Evolutionary conservation across 2,797 vertebrate genomes (phyloP).

Genomic region (Pteropus rufus): DNA sequence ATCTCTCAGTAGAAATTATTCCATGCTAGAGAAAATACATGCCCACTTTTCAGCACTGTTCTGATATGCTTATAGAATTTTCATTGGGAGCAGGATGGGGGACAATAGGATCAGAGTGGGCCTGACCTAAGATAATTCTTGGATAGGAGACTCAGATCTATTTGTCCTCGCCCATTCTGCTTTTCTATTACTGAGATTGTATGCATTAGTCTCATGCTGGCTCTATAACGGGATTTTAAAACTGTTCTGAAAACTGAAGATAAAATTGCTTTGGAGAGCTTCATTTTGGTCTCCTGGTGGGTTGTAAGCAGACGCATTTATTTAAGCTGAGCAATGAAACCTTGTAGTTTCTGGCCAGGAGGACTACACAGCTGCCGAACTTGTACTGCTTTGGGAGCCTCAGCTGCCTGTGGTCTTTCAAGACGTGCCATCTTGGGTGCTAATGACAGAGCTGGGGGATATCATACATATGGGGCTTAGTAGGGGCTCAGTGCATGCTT

Average conservation of each 20-base stretch:
- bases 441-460: background rate
- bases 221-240: conserved; percentile 31
- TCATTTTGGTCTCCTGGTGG: conserved; percentile 34
- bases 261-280: conserved; percentile 44
- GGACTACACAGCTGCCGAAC: background rate
- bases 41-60: background rate
- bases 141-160: background rate
- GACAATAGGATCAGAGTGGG: background rate
- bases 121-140: background rate
- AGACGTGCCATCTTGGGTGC: background rate
- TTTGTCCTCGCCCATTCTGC: background rate
- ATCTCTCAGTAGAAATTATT: background rate
- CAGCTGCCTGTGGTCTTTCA: background rate
- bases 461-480: fast-evolving
- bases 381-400: background rate
- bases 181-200: background rate
- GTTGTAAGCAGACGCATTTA: conserved; percentile 11
- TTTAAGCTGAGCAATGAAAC: background rate
- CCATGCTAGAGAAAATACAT: background rate
- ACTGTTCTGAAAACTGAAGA: conserved; percentile 37
- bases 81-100: background rate
- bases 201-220: conserved; percentile 17
- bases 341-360: background rate
- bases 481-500: background rate
- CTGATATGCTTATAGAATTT: background rate